Evolutionary conservation across 2,797 vertebrate species (phyloP).

Genomic region (Ceryle rudis): DNA sequence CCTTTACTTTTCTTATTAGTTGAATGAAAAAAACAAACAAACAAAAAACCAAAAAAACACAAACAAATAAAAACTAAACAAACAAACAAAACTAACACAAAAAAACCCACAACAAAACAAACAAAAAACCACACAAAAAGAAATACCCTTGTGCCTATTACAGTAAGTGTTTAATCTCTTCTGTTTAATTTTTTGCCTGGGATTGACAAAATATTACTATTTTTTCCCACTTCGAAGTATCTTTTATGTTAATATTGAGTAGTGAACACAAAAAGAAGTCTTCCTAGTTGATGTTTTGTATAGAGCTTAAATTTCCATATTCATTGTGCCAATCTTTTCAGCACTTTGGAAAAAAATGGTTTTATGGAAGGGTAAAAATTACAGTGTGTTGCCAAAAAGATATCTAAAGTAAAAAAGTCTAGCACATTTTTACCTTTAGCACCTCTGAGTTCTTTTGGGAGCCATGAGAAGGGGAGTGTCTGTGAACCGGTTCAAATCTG

Average conservation of each 20-base stretch:
- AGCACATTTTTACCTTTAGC: neutral
- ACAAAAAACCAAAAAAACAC: too few relatives aligned
- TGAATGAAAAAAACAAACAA: neutral
- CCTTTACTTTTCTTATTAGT: neutral
- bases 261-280: neutral
- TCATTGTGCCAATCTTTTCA: neutral
- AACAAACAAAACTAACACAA: too few relatives aligned
- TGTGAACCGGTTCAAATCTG: neutral
- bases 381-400: neutral
- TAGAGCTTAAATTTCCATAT: neutral
- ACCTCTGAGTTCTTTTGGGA: neutral
- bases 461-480: neutral
- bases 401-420: neutral
- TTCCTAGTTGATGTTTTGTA: accelerated
- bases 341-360: neutral
- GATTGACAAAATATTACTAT: neutral
- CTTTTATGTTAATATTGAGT: neutral
- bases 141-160: neutral
- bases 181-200: neutral
- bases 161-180: neutral
- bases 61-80: too few relatives aligned
- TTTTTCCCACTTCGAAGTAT: neutral
- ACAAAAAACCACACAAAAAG: too few relatives aligned
- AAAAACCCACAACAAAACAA: too few relatives aligned
- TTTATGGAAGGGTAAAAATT: neutral